Conservation (phyloP, 2,888 invertebrate species). For the Leucophora obtusa region DNA sequence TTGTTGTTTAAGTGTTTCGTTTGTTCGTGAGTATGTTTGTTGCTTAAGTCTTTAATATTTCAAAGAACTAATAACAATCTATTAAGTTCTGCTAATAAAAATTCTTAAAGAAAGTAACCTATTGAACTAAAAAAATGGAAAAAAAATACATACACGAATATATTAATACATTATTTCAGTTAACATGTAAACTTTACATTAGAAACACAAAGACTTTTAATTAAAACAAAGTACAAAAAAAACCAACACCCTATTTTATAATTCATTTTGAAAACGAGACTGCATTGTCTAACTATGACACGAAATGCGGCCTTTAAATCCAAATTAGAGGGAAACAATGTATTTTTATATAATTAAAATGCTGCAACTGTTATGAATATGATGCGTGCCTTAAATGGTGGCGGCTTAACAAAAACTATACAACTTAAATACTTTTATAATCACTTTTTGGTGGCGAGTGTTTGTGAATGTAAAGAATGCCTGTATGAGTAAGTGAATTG, state of each 20-base stretch:
- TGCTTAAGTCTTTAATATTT: constrained; percentile 31
- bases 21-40: not conserved
- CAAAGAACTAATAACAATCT: not conserved
- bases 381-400: constrained; percentile 51
- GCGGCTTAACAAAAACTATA: constrained; percentile 39
- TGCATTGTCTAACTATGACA: constrained; percentile 40
- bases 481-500: not conserved
- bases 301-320: constrained; percentile 31
- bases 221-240: not conserved
- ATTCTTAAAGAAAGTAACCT: constrained; percentile 47
- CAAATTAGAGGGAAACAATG: constrained; percentile 31
- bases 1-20: not conserved
- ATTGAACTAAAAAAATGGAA: constrained; percentile 39
- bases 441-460: constrained; percentile 48
- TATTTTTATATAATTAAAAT: constrained; percentile 47
- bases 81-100: not conserved
- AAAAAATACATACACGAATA: not conserved
- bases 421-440: constrained; percentile 52
- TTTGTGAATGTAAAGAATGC: constrained; percentile 28
- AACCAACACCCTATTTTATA: not conserved
- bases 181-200: constrained; percentile 46
- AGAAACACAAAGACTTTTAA: constrained; percentile 23
- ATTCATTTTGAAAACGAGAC: not conserved
- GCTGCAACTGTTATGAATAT: constrained; percentile 32
- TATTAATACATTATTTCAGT: constrained; percentile 45